Conservation (phyloP, 2,888 invertebrate genomes). For the Xylophagus ater region DNA sequence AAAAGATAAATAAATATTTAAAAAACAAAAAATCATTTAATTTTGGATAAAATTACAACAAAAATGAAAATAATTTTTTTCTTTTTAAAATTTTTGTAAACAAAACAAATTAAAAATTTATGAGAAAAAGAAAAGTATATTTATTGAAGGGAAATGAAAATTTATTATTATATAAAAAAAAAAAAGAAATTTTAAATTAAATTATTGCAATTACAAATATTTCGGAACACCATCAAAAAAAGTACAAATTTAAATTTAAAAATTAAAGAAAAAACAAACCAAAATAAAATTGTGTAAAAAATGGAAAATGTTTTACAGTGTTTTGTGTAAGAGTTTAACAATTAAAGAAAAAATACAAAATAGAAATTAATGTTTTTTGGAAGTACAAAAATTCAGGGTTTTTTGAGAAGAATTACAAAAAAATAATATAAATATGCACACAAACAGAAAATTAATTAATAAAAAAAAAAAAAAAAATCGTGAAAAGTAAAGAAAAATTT, state of each 20-base stretch:
- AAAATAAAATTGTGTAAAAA: conserved; percentile 4
- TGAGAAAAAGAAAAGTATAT: too few relatives aligned
- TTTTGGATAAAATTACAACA: too few relatives aligned
- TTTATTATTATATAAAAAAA: conserved; percentile 2
- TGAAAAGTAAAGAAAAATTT: conserved; percentile 8
- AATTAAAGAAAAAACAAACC: conserved; percentile 1
- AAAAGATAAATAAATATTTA: too few relatives aligned
- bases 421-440: too few relatives aligned
- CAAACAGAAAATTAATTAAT: too few relatives aligned
- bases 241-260: conserved; percentile 15
- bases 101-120: too few relatives aligned
- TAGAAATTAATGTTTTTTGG: conserved; percentile 9
- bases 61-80: too few relatives aligned
- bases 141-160: too few relatives aligned
- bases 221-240: conserved; percentile 18
- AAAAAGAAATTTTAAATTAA: conserved; percentile 9
- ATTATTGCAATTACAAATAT: conserved; percentile 11
- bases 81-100: too few relatives aligned
- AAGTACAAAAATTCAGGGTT: conserved; percentile 19
- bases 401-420: conserved; percentile 11
- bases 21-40: too few relatives aligned
- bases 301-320: neutral
- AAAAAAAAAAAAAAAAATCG: conserved; percentile 10
- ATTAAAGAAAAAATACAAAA: conserved; percentile 1
- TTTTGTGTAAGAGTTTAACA: conserved; percentile 1